phyloP scores from a whole-genome alignment of 2,888 invertebrate species.

The Gordius sp. region DNA sequence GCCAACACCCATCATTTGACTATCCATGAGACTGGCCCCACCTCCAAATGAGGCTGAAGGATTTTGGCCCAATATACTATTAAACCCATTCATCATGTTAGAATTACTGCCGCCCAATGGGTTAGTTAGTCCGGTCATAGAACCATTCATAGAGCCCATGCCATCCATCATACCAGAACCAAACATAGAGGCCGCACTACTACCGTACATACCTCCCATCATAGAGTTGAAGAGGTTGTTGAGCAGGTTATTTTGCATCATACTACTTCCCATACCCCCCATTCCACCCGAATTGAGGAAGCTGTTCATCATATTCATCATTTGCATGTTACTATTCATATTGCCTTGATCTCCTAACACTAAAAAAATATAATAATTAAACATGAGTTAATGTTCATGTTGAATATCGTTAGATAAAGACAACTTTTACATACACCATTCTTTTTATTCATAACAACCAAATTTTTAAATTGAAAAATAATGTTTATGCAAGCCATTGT shows the following conservation, averaged over 20 bases:
- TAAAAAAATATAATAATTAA: background rate
- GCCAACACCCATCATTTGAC: background rate
- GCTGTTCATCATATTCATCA: too few relatives aligned
- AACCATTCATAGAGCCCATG: too few relatives aligned
- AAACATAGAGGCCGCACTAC: too few relatives aligned
- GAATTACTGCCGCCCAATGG: too few relatives aligned
- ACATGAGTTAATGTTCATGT: background rate
- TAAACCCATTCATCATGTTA: background rate
- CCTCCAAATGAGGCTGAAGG: background rate
- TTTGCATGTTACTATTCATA: too few relatives aligned
- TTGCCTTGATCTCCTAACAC: too few relatives aligned
- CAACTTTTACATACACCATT: background rate
- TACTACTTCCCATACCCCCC: too few relatives aligned
- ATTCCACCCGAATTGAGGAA: too few relatives aligned
- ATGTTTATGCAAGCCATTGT: background rate
- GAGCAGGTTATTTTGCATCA: too few relatives aligned
- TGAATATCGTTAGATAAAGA: background rate
- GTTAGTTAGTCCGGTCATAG: too few relatives aligned
- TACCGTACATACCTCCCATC: constrained; percentile 2
- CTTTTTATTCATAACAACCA: background rate
- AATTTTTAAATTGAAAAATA: background rate
- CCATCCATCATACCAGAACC: background rate
- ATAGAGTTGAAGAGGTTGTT: background rate
- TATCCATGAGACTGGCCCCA: background rate
- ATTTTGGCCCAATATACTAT: background rate